Conservation (phyloP, 64 coral and sea anemone genomes). For the Astreopora myriophthalma region DNA sequence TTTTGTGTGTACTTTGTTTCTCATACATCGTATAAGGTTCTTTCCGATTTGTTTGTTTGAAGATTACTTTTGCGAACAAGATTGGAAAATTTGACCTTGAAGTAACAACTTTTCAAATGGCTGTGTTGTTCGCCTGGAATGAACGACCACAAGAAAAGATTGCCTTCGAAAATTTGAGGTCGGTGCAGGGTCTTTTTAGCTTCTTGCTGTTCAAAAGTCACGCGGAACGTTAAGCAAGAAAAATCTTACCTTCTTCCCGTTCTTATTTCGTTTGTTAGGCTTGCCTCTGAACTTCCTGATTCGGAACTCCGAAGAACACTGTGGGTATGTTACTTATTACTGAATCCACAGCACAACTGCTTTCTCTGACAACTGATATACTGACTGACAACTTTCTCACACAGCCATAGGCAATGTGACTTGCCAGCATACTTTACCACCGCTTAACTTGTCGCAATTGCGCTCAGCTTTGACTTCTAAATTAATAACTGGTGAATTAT, state of each 20-base stretch:
- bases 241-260: neutral
- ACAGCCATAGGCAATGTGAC: no score
- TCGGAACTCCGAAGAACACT: slow-evolving; percentile 88
- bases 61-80: slow-evolving; percentile 93
- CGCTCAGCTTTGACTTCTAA: no score
- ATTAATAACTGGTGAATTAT: no score
- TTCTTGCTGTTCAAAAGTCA: no score
- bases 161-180: slow-evolving; percentile 96
- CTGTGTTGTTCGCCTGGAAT: slow-evolving; percentile 96
- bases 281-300: slow-evolving; percentile 92
- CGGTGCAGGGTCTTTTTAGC: no score
- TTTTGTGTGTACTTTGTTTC: neutral
- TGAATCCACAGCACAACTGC: no score
- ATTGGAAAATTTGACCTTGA: slow-evolving; percentile 92
- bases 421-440: no score
- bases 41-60: neutral
- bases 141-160: slow-evolving; percentile 84
- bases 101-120: slow-evolving; percentile 98
- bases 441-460: no score
- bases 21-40: no score
- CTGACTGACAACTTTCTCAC: no score
- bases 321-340: slow-evolving; percentile 85
- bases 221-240: neutral
- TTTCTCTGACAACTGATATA: no score
- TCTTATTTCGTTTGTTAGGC: slow-evolving; percentile 10